A percentile compares a stretch with the other conserved stretches of the same genome.
Conservation (phyloP, 2,888 invertebrate genomes). For the Pogonocherus hispidulus region DNA sequence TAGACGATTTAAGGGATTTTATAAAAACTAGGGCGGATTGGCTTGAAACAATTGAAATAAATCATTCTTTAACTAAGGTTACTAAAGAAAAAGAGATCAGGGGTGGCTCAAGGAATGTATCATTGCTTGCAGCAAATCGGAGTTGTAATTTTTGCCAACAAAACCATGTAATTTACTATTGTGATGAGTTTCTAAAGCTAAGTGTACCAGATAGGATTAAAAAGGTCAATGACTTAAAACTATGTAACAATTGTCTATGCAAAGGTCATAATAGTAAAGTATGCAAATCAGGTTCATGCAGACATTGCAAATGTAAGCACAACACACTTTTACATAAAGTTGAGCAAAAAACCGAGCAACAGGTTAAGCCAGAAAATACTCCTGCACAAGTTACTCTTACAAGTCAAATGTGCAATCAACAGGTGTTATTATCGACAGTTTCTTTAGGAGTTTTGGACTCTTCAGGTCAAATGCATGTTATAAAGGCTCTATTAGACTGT, state of each 20-base stretch:
- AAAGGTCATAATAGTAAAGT: neutral
- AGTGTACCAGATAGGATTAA: neutral
- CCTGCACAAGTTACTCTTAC: neutral
- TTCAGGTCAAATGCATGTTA: neutral
- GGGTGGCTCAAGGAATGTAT: too few species aligned
- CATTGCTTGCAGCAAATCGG: too few species aligned
- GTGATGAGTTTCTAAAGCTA: neutral
- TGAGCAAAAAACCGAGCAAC: neutral
- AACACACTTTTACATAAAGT: slow-evolving; percentile 34
- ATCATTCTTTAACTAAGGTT: too few species aligned
- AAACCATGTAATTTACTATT: neutral
- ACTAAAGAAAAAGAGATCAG: too few species aligned
- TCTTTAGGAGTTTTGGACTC: neutral
- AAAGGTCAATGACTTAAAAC: neutral
- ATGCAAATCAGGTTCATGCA: slow-evolving; percentile 25
- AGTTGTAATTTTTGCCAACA: neutral
- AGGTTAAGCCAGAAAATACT: neutral
- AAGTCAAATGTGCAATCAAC: neutral
- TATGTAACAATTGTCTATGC: neutral
- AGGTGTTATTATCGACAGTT: neutral
- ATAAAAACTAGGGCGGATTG: too few species aligned
- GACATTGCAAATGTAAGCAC: slow-evolving; percentile 30
- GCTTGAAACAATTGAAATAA: too few species aligned
- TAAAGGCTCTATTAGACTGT: slow-evolving; percentile 29
- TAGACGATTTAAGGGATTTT: too few species aligned